Conservation (phyloP, 2,113 vertebrate species). For the Oncorhynchus mykiss region DNA sequence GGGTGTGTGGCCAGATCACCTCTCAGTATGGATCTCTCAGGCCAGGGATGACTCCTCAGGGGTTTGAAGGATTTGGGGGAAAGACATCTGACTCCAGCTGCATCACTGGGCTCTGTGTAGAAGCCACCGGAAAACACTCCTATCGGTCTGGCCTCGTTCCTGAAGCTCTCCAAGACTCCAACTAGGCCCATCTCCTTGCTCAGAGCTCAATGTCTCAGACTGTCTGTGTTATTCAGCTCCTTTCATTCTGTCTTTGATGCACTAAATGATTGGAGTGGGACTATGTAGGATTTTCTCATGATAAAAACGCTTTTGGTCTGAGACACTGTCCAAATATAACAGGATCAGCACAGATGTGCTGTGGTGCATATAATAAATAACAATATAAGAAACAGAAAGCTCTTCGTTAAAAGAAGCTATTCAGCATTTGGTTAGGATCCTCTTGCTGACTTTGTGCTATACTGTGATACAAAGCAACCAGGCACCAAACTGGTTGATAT, state of each 20-base stretch:
- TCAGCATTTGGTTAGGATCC: conserved; percentile 8
- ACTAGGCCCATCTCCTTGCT: background rate
- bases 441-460: conserved; percentile 10
- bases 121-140: background rate
- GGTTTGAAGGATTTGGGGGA: background rate
- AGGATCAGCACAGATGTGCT: conserved; percentile 13
- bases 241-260: conserved; percentile 1
- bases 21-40: background rate
- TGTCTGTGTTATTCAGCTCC: background rate
- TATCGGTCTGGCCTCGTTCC: conserved; percentile 6
- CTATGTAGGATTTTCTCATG: conserved; percentile 4
- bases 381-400: conserved; percentile 23
- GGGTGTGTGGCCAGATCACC: background rate
- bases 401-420: background rate
- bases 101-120: background rate
- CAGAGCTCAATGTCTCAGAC: background rate
- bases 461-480: conserved; percentile 24
- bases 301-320: background rate
- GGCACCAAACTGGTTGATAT: background rate
- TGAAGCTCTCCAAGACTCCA: background rate
- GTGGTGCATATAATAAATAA: conserved; percentile 30
- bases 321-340: conserved; percentile 31
- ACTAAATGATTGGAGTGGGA: conserved; percentile 10
- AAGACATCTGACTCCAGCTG: conserved; percentile 1
- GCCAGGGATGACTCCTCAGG: background rate